Base-by-base conservation (phyloP, 2,113 vertebrate species). In the Catharus fuscescens region DNA sequence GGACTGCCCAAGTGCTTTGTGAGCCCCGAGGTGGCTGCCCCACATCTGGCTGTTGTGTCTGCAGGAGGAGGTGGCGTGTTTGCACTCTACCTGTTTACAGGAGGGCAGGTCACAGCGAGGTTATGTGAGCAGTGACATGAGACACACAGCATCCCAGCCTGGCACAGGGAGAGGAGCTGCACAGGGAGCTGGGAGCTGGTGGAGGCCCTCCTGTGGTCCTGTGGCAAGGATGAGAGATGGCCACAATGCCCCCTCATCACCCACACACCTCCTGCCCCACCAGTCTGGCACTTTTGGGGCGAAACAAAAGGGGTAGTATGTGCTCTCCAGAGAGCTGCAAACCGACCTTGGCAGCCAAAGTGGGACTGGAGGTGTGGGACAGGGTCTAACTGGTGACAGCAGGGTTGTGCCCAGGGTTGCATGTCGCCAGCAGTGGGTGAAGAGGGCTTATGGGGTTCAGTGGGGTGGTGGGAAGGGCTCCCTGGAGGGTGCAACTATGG, bases 1-100 rank as follows among this genome's bases (percentile, higher is more conserved):
- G n/a, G 45, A 24, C 67, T 92, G 67, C 34, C 32, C 1, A 5
- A 64, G n/a, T 0, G 0, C 26, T 24, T 24, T 4, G 6, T n/a
- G n/a, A 81, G 38, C 69, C 28, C 2, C 65, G n/a, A 80, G 59
- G 50, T 83, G 69, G 12, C 76, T 0, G 3, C 9, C 67, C 73
- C 45, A 8, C 1, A 5, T 80, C 83, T 92, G 62, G 31, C 34
- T 3, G 7, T 32, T 1, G 3, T 9, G 5, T 91, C 86, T 77
- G 69, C 80, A n/a, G 84, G 70, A 94, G 83, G 70, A 86, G 81
- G 74, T 61, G 71, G 48, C 2, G 8, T 88, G 28, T 94, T 95
- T 92, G 86, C 74, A 4, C 24, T 93, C 45, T 48, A 6, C 29
- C 52, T 62, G 34, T 36, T 54, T 28, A 3, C 8, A 45, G 36